These are phyloP conservation scores for Spinibarbus caldwelli DNA, from an alignment of 2,797 vertebrate genomes.

Conservation along the genomic window DNA sequence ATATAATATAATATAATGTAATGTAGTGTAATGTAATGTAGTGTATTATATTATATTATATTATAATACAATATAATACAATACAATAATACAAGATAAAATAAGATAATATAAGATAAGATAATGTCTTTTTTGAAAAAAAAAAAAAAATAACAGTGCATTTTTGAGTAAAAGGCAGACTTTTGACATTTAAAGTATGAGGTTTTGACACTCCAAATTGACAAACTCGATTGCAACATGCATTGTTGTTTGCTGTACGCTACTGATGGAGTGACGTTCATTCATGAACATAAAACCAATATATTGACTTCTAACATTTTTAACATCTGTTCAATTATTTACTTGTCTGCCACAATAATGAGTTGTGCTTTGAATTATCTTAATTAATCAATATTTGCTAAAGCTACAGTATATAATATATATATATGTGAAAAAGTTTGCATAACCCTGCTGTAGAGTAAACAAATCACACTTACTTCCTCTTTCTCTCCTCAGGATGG, in stretches of 20 bases:
- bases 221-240: background rate
- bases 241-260: background rate
- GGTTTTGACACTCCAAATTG: background rate
- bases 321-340: background rate
- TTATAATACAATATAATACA: no score
- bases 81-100: no score
- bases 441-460: background rate
- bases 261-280: background rate
- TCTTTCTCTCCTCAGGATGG: slow-evolving; percentile 79
- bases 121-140: background rate
- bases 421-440: background rate
- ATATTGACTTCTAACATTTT: background rate
- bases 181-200: background rate
- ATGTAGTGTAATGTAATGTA: background rate
- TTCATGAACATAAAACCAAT: background rate
- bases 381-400: background rate
- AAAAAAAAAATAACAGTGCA: background rate
- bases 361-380: background rate
- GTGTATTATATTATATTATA: no score
- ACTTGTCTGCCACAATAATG: background rate
- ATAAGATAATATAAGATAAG: no score
- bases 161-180: background rate
- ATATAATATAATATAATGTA: background rate
- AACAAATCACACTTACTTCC: background rate
- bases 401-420: no score